Base-by-base conservation (phyloP, 2,113 vertebrate genomes). In the Callorhinus ursinus region DNA sequence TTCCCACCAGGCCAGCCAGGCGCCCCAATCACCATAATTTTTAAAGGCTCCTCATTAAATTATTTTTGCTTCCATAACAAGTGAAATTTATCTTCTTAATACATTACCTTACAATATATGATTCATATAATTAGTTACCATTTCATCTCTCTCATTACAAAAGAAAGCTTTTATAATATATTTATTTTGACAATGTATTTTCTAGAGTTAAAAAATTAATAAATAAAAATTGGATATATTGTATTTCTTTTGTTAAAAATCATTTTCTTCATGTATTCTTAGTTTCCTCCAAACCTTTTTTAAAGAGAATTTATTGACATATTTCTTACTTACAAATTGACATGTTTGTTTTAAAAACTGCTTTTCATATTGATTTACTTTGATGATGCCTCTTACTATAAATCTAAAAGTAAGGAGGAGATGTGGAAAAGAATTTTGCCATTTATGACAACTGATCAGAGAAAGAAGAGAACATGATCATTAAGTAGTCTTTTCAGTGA, bases 111-210 rank as follows among this genome's bases (percentile, higher is more conserved):
- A 42, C 31, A 55, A 39, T 74, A 39, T 28, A 81, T 88, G 21
- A 33, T 92, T 95, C 88, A 88, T 79, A 90, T 82, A 89, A 1
- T 88, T 16, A 95, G 12, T 63, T 76, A 59, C 36, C 10, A 74
- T 46, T 9, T 82, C 10, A 87, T 61, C 12, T 63, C n/a, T 49
- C 31, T 71, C 39, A 22, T 36, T 55, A 46, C 4, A 88, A 74
- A 90, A 85, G 7, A 71, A 74, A 79, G 15, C 1, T 49, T 49
- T 31, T 28, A 46, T 46, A 76, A 28, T 72, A 24, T 46, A 76
- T 74, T 53, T 51, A 77, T 71, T 93, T 89, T 94, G 39, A 87
- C 1, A 36, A 82, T 31, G 46, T 53, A 88, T 84, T 94, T 96
- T 95, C 55, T 94, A 81, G 15, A 93, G 14, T 79, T 90, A 80